A percentile compares a stretch with the other conserved stretches of the same genome.
Evolutionary conservation across 2,888 invertebrate species (phyloP).

Genomic region (Rugalucina vietnamica): DNA sequence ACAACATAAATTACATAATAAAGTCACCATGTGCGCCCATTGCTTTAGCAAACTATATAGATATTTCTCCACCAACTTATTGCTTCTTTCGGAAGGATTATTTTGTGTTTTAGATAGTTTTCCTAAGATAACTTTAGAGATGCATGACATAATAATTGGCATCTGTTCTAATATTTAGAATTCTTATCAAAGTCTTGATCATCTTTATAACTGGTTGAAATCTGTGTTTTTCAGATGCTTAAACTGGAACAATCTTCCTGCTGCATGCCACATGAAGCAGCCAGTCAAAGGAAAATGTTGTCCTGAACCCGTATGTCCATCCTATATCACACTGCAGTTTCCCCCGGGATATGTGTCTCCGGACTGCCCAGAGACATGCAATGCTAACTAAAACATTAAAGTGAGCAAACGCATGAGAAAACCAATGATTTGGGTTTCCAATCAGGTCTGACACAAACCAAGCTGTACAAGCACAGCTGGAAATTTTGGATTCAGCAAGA

Average conservation of each 20-base stretch:
- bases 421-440: too few species aligned
- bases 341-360: neutral
- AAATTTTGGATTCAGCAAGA: too few species aligned
- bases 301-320: neutral
- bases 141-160: neutral
- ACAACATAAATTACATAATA: too few species aligned
- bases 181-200: neutral
- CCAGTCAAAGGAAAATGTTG: neutral
- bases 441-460: too few species aligned
- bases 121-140: neutral
- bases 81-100: too few species aligned
- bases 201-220: neutral
- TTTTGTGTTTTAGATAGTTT: too few species aligned
- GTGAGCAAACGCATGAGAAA: too few species aligned
- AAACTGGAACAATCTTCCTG: neutral
- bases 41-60: neutral
- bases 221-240: neutral
- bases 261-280: neutral
- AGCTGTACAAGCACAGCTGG: too few species aligned
- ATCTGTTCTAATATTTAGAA: neutral
- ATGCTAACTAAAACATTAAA: neutral
- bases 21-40: too few species aligned
- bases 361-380: neutral
- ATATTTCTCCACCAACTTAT: neutral
- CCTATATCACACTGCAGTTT: neutral